Base-by-base conservation (phyloP, 2,113 vertebrate genomes). In the Salvelinus sp. region DNA sequence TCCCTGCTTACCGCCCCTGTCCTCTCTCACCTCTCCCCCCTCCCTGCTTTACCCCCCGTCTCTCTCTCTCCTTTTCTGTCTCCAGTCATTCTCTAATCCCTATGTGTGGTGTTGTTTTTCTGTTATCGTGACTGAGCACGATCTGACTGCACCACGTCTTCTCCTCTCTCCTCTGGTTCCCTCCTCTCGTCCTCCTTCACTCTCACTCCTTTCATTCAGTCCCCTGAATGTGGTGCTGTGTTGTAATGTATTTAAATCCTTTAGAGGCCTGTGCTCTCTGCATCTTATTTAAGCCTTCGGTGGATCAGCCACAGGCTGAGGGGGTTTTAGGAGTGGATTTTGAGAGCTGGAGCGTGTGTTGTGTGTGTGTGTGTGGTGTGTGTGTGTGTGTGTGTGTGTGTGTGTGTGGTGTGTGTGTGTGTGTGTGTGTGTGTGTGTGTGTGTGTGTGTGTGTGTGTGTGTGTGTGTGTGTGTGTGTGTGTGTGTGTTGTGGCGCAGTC, bases 241-340 rank as follows among this genome's bases (percentile, higher is more conserved):
- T 48, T 60, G 30, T 80, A 67, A 70, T 80, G 65, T 70, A 83
- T 78, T 75, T 80, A 78, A 78, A 83, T 73, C 78, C 72, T 23
- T 7, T 75, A 72, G 68, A 66, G 16, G 23, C 38, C 18, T 60
- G 47, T 50, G 67, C 30, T 33, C 58, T 64, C 66, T 68, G 66
- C 25, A 62, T 80, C 64, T 73, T 58, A 23, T 81, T 69, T 81
- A 73, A 73, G 69, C 65, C 66, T 33, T 60, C 44, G 33, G 25
- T 62, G 73, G 67, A 77, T 75, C 64, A 74, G 44, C n/a, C 58
- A 23, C 38, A 5, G 38, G 74, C 44, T n/a, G 48, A 38, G 5
- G 70, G 79, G 74, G 72, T 76, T 76, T 76, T 72, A 60, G 33
- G 58, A 7, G 58, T 23, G 70, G 54, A 76, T 80, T 80, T 79